Evolutionary conservation across 2,797 vertebrate genomes (phyloP).

Genomic region (Stomatorhinus walkeri): DNA sequence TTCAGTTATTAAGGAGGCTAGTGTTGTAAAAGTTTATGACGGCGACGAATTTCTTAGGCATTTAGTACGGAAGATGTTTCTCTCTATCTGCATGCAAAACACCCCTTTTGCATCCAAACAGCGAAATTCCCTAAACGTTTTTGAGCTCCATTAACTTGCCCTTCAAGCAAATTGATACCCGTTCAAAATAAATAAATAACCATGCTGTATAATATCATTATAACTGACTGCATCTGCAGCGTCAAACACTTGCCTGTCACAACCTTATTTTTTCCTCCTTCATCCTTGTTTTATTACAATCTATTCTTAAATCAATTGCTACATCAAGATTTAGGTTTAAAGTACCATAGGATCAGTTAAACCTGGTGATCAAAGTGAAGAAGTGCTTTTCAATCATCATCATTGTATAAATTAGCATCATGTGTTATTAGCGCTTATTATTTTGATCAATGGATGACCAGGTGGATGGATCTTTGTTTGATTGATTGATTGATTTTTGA

Average conservation of each 20-base stretch:
- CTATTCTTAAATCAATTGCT: neutral
- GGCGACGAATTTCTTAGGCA: neutral
- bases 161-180: constrained; percentile 8
- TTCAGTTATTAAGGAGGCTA: constrained; percentile 1
- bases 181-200: neutral
- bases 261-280: neutral
- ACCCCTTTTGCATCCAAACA: neutral
- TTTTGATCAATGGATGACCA: neutral
- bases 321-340: neutral
- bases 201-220: constrained; percentile 1
- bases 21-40: constrained; percentile 3
- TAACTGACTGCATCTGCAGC: neutral
- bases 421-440: neutral
- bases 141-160: constrained; percentile 6
- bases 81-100: neutral
- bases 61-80: neutral
- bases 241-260: neutral
- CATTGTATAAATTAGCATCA: neutral
- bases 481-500: neutral
- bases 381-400: neutral
- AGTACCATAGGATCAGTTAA: neutral
- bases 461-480: neutral
- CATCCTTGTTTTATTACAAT: neutral
- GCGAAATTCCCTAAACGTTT: neutral
- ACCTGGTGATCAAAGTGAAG: neutral